phyloP scores from a whole-genome alignment of 2,797 vertebrate species.

The Spinus pinus region DNA sequence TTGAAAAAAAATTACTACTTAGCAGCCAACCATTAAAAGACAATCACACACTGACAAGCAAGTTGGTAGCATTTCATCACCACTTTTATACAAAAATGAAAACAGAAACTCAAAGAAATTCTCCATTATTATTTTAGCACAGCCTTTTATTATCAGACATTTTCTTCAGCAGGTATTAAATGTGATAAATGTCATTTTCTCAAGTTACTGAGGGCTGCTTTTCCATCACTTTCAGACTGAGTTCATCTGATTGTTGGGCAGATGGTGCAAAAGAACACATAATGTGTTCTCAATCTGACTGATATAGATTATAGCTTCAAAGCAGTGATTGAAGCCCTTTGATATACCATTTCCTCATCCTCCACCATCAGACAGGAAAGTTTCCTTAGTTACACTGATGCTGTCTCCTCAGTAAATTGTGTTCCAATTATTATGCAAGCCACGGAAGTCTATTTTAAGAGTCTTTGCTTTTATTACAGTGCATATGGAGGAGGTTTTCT shows the following conservation, averaged over 20 bases:
- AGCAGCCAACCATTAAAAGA: conserved; percentile 11
- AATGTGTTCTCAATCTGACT: neutral
- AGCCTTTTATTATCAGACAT: neutral
- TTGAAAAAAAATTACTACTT: neutral
- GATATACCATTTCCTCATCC: neutral
- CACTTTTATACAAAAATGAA: neutral
- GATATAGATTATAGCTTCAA: neutral
- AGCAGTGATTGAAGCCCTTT: neutral
- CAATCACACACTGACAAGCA: neutral
- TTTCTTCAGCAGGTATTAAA: neutral
- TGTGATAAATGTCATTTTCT: neutral
- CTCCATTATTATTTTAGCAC: neutral
- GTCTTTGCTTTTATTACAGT: conserved; percentile 10
- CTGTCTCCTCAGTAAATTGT: neutral
- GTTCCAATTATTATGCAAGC: conserved; percentile 21
- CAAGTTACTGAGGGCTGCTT: neutral
- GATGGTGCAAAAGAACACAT: neutral
- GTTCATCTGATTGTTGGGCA: neutral
- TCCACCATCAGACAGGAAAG: neutral
- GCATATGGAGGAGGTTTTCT: conserved; percentile 18
- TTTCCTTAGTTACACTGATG: neutral
- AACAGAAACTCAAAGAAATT: conserved; percentile 1
- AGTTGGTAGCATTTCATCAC: neutral
- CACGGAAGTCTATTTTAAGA: conserved; percentile 39
- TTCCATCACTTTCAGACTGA: neutral